phyloP scores from a whole-genome alignment of 2,113 vertebrate genomes.

The Albula goreensis region DNA sequence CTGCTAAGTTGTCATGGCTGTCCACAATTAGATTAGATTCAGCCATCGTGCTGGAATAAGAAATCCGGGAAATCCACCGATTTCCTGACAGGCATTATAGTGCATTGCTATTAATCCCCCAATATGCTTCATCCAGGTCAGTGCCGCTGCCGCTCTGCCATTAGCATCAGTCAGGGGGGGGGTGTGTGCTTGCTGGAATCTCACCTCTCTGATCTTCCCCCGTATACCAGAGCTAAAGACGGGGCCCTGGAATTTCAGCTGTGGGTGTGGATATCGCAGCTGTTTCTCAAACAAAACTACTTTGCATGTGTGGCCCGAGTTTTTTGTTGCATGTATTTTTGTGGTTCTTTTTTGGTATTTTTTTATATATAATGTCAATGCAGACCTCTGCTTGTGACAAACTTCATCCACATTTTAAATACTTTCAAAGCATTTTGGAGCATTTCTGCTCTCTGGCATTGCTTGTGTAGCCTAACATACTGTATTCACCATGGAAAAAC shows the following conservation, averaged over 20 bases:
- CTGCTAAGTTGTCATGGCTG: background rate
- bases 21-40: background rate
- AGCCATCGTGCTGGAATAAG: background rate
- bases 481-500: constrained; percentile 5
- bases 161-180: background rate
- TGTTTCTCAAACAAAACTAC: constrained; percentile 1
- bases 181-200: background rate
- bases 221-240: background rate
- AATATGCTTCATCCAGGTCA: background rate
- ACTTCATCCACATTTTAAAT: background rate
- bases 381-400: background rate
- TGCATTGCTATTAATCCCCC: background rate
- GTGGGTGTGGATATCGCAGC: constrained; percentile 7
- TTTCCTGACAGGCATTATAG: background rate
- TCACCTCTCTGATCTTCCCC: background rate
- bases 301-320: background rate
- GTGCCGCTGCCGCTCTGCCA: background rate
- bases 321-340: background rate
- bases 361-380: background rate
- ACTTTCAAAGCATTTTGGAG: background rate
- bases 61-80: background rate
- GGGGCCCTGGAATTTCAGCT: background rate
- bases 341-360: background rate
- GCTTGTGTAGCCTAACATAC: background rate
- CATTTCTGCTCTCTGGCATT: background rate